Base-by-base conservation (phyloP, 1,140 invertebrate genomes). In the Pollicipes pollicipes region DNA sequence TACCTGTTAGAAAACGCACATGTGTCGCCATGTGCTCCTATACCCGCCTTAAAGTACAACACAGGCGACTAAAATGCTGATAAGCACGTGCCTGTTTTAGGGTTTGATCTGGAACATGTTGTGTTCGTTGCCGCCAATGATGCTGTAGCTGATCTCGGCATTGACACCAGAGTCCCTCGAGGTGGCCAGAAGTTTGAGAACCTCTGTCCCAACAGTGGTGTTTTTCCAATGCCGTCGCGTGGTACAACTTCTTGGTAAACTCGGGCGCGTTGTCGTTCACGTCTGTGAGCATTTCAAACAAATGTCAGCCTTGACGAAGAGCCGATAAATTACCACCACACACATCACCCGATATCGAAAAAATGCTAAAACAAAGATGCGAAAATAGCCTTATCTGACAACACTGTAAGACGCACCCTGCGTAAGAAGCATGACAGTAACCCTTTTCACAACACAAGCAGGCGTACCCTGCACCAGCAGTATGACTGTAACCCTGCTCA, bases 251-350 rank as follows among this genome's bases (percentile, higher is more conserved):
- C 30, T 86, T 85, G 45, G 87, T 86, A 78, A 95, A 96, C 79
- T 91, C 90, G n/a, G 93, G 93, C 66, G 91, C 90, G 83, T 95
- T 95, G 79, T 95, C 92, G 78, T 95, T 95, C 45, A 95, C 89
- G 79, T 95, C 90, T 74, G 89, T 35, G 35, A 17, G n/a, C n/a
- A n/a, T n/a, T n/a, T n/a, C n/a, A n/a, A n/a, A n/a, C n/a, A n/a
- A n/a, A n/a, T n/a, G n/a, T n/a, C n/a, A n/a, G n/a, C n/a, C n/a
- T n/a, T n/a, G n/a, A n/a, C n/a, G n/a, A n/a, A n/a, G n/a, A n/a
- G n/a, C n/a, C n/a, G n/a, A 17, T 8, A 35, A 35, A 6, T 6
- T 8, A 35, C 6, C 6, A 35, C 35, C 35, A 35, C 6, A 17
- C 6, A 35, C 6, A 17, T 35, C 35, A 35, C 6, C 35, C 6